phyloP scores from a whole-genome alignment of 2,113 vertebrate species.

The Prochilodus magdalenae region DNA sequence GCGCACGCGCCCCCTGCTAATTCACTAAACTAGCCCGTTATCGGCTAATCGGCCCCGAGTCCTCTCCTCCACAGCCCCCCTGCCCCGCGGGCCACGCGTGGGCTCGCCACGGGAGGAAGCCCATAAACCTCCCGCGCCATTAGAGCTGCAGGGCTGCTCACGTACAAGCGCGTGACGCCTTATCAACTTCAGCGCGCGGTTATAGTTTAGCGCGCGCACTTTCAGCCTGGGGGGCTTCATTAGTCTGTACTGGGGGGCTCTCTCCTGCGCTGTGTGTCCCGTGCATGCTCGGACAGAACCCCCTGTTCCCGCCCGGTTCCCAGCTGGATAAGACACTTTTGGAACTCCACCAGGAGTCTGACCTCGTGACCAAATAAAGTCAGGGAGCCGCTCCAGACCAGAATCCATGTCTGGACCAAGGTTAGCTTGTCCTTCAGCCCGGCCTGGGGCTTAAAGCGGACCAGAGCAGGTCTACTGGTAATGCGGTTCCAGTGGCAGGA shows the following conservation, averaged over 20 bases:
- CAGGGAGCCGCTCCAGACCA: background rate
- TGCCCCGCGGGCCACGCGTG: too few relatives aligned
- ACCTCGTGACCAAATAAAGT: slow-evolving; percentile 44
- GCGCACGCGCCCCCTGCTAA: too few relatives aligned
- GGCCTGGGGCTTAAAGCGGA: background rate
- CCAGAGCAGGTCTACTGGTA: too few relatives aligned
- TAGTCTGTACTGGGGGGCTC: too few relatives aligned
- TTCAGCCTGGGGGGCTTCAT: too few relatives aligned
- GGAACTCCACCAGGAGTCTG: slow-evolving; percentile 30
- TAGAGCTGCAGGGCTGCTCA: slow-evolving; percentile 11
- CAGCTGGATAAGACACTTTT: background rate
- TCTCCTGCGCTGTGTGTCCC: background rate
- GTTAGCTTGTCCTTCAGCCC: background rate
- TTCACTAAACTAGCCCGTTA: too few relatives aligned
- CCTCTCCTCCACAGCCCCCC: too few relatives aligned
- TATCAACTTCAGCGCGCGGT: background rate
- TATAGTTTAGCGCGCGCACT: too few relatives aligned
- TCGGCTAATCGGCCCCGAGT: too few relatives aligned
- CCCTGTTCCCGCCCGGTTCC: too few relatives aligned
- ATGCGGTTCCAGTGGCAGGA: too few relatives aligned
- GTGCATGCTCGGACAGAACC: background rate
- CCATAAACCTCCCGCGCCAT: slow-evolving; percentile 24
- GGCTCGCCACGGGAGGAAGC: background rate
- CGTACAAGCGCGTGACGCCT: background rate
- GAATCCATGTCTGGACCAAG: background rate